Base-by-base conservation (phyloP, 2,113 vertebrate species). In the Phasianus colchicus region DNA sequence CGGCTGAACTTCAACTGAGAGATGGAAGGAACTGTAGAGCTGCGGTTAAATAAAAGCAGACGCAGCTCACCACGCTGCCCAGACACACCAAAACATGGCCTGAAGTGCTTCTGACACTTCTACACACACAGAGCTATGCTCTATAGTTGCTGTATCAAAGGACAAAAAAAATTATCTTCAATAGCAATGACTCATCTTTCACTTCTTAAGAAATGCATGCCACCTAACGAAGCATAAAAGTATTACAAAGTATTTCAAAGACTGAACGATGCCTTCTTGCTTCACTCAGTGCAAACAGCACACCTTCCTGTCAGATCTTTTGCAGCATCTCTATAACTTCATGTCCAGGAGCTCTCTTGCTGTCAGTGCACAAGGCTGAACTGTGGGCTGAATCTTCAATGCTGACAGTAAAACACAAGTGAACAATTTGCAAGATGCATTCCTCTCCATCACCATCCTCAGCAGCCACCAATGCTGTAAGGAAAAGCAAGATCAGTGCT, bases 231-330 rank as follows among this genome's bases (percentile, higher is more conserved):
- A 67, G 73, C 52, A 73, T 0, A 0, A 3, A 10, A 79, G 11
- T 1, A 6, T 13, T 19, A 4, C 1, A 2, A 58, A 96, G 74
- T 78, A 91, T 89, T 96, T 97, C 95, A 96, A 78, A 86, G 94
- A 90, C 21, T 34, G 20, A 82, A 82, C 82, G 83, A 73, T 52
- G 79, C 93, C 95, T 95, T 88, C 75, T 30, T 93, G 42, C 47
- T 67, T 32, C 42, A 20, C 14, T 9, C 8, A 1, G 8, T 7
- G 10, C 25, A 9, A 77, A 65, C 15, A 65, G 61, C 52, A 89
- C 83, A 79, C 43, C 36, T 58, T 32, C 58, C 60, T 61, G 55
- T 13, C 58, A 73, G 84, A 84, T 73, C 75, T 50, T 89, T 42
- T 79, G 90, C 57, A 40, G 40, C 7, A 63, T 27, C 50, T 74